Evolutionary conservation across 2,113 vertebrate genomes (phyloP), one percentile per base, ranked within the genome.

Genomic region (Calyptommatus sinebrachiatus): DNA sequence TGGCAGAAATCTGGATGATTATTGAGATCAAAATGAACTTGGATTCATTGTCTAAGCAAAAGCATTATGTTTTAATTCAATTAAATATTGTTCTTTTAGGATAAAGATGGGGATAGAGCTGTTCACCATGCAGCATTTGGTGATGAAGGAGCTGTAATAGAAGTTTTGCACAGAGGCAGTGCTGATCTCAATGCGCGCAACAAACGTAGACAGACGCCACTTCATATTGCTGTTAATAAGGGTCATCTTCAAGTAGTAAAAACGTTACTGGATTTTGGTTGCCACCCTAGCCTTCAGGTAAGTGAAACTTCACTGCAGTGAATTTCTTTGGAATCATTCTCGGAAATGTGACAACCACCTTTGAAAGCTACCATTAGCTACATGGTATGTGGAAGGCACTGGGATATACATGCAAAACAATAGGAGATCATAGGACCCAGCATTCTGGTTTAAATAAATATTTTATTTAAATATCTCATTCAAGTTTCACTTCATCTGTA

Each of bases 221-320:
- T 99, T 81, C 98, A 99, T 84, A 99, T 99, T 77, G 98, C 98
- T 31, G 98, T 99, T 84, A 99, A 99, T 92, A 99, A 99, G 91
- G 98, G 98, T 41, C 98, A 99, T 82, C 94, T 99, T 80, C 98
- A 99, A 90, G 98, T 99, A 87, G 98, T 99, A 85, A 99, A 99
- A 94, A 99, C 98, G 10, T 91, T 99, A 78, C 89, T 99, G 89
- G 98, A 99, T 90, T 98, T 99, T 18, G 97, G 97, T 89, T 99
- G 98, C 90, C 98, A 99, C 87, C 98, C 98, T 31, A 99, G 98
- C 90, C 97, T 99, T 26, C 98, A 99, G 97, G 98, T 99, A 94
- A 89, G 82, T 16, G 61, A 45, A 78, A 22, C 73, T 63, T 31
- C 73, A 22, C 21, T 53, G 11, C 22, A 35, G 22, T 60, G 35